Evolutionary conservation across 2,888 invertebrate species (phyloP).

Genomic region (Ornithoptera priamus): DNA sequence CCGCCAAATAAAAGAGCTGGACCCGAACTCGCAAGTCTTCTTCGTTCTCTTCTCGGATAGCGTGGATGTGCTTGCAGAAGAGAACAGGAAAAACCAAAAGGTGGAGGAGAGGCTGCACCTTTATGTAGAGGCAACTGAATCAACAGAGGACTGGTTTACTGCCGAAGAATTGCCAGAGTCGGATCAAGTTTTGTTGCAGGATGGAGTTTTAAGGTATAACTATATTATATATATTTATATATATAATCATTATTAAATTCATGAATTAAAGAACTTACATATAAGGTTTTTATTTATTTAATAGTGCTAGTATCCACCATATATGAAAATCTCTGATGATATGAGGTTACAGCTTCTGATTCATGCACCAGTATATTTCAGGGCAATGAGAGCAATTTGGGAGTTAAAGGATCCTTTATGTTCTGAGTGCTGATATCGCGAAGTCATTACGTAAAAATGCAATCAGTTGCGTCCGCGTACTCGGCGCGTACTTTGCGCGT

Average conservation of each 20-base stretch:
- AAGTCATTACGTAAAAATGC: too few relatives aligned
- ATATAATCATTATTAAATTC: too few relatives aligned
- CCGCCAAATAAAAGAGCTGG: constrained; percentile 67
- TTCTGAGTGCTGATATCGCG: too few relatives aligned
- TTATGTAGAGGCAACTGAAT: constrained; percentile 51
- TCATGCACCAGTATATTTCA: too few relatives aligned
- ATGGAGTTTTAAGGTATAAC: constrained; percentile 37
- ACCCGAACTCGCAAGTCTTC: constrained; percentile 61
- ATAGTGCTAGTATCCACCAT: neutral
- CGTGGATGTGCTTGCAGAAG: constrained; percentile 32
- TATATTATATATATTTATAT: constrained; percentile 25
- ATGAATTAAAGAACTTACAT: too few relatives aligned
- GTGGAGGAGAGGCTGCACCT: constrained; percentile 29
- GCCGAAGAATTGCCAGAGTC: constrained; percentile 56
- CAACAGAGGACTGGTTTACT: constrained; percentile 43
- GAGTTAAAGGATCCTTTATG: too few relatives aligned
- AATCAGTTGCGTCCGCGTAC: too few relatives aligned
- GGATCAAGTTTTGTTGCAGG: constrained; percentile 45
- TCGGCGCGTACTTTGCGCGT: too few relatives aligned
- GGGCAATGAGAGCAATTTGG: too few relatives aligned
- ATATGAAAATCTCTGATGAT: too few relatives aligned
- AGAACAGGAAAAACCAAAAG: constrained; percentile 33
- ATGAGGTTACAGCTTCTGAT: too few relatives aligned
- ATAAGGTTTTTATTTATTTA: neutral
- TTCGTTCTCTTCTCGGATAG: constrained; percentile 68